Percentiles rank a stretch among this genome's conserved stretches.
Evolutionary conservation across 2,888 invertebrate genomes (phyloP).

Genomic region (Polydrusus cervinus): DNA sequence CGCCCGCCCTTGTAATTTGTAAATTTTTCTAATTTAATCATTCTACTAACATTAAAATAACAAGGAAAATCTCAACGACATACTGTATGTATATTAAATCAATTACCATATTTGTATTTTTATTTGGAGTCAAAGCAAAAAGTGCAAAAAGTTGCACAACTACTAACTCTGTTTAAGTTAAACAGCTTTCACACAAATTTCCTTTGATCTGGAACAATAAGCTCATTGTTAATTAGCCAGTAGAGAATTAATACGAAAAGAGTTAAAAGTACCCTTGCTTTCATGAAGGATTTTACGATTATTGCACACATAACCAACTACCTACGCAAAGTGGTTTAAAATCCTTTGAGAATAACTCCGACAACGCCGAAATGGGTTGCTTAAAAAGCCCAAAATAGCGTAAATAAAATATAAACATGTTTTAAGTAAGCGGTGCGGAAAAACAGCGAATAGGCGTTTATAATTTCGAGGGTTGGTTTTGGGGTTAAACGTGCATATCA

Average conservation of each 20-base stretch:
- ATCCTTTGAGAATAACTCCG: conserved; percentile 27
- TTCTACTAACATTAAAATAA: no score
- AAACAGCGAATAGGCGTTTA: conserved; percentile 34
- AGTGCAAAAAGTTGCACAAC: not conserved
- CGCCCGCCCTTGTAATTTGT: no score
- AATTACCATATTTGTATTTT: not conserved
- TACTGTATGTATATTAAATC: no score
- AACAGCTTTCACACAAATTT: not conserved
- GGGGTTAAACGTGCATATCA: conserved; percentile 10
- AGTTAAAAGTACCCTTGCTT: not conserved
- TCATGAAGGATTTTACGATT: not conserved
- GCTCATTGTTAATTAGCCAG: conserved; percentile 3
- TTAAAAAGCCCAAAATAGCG: conserved; percentile 43
- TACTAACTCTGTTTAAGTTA: not conserved
- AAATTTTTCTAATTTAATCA: no score
- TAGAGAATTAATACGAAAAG: conserved; percentile 4
- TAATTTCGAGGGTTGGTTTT: conserved; percentile 34
- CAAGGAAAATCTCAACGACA: no score
- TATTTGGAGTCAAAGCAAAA: not conserved
- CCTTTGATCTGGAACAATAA: not conserved
- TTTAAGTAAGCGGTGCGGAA: conserved; percentile 42
- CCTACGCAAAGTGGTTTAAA: conserved; percentile 20
- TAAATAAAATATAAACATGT: conserved; percentile 47
- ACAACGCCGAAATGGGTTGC: conserved; percentile 29
- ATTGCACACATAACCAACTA: conserved; percentile 12